Percentiles rank a stretch among this genome's conserved stretches.
These are phyloP conservation scores for Drosophila pullipes DNA, from an alignment of 2,888 invertebrate genomes.

Conservation along the genomic window DNA sequence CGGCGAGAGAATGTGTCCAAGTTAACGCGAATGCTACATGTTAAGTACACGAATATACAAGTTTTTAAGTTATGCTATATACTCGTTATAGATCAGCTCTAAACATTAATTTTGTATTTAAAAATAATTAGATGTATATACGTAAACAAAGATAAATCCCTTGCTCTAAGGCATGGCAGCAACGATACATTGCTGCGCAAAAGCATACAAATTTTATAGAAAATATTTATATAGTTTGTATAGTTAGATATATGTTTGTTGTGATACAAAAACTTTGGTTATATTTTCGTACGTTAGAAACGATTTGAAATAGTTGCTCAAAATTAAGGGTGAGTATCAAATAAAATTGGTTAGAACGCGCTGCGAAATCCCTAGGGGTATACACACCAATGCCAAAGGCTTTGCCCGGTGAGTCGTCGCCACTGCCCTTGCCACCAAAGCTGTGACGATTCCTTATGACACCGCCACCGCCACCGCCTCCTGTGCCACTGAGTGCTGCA, in stretches of 20 bases:
- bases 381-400: slow-evolving; percentile 93
- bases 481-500: slow-evolving; percentile 68
- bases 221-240: slow-evolving; percentile 43
- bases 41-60: slow-evolving; percentile 25
- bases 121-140: slow-evolving; percentile 13
- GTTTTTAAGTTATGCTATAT: slow-evolving; percentile 47
- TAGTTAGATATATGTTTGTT: slow-evolving; percentile 51
- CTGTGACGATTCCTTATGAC: slow-evolving; percentile 86
- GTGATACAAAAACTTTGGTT: slow-evolving; percentile 52
- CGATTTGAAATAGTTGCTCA: slow-evolving; percentile 58
- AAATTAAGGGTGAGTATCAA: slow-evolving; percentile 61
- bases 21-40: slow-evolving; percentile 35
- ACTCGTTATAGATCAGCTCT: slow-evolving; percentile 25
- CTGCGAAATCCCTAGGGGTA: slow-evolving; percentile 9
- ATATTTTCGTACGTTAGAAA: slow-evolving; percentile 40
- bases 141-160: slow-evolving; percentile 73
- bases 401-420: slow-evolving; percentile 88
- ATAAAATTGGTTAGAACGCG: slow-evolving; percentile 31
- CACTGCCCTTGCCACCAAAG: slow-evolving; percentile 87
- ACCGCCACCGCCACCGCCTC: slow-evolving; percentile 54
- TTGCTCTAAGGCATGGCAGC: slow-evolving; percentile 63
- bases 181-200: slow-evolving; percentile 63
- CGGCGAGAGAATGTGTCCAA: slow-evolving; percentile 29
- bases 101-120: slow-evolving; percentile 24
- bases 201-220: slow-evolving; percentile 59